Percentiles rank a stretch among this genome's conserved stretches.
These are phyloP conservation scores for Serripes groenlandicus DNA, from an alignment of 2,888 invertebrate species.

Conservation along the genomic window DNA sequence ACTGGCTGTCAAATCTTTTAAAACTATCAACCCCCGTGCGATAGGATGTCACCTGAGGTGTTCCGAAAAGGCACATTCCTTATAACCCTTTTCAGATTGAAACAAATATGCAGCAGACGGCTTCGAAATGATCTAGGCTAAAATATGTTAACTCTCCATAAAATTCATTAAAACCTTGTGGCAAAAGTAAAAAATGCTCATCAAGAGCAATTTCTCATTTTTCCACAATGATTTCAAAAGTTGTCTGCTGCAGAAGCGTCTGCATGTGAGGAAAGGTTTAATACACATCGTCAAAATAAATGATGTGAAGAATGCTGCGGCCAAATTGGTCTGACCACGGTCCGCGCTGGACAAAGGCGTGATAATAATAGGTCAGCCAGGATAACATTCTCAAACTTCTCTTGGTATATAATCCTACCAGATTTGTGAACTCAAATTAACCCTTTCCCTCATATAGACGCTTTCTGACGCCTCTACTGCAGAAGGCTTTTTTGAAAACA, in stretches of 20 bases:
- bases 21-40: neutral
- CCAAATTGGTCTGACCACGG: neutral
- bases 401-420: neutral
- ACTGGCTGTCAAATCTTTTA: conserved; percentile 17
- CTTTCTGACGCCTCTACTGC: neutral
- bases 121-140: neutral
- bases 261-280: neutral
- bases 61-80: conserved; percentile 2
- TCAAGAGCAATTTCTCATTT: neutral
- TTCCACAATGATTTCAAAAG: neutral
- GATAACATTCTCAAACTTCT: no score
- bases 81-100: neutral
- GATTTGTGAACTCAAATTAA: neutral
- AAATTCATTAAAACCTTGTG: neutral
- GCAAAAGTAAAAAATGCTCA: neutral
- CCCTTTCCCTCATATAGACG: neutral
- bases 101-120: neutral
- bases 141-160: no score
- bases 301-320: neutral
- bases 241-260: neutral
- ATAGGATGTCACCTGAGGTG: conserved; percentile 13
- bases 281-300: neutral
- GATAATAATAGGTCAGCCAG: no score
- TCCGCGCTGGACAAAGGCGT: neutral
- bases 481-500: neutral